These are phyloP conservation scores for Alauda arvensis DNA, from an alignment of 2,797 vertebrate species.

Conservation along the genomic window DNA sequence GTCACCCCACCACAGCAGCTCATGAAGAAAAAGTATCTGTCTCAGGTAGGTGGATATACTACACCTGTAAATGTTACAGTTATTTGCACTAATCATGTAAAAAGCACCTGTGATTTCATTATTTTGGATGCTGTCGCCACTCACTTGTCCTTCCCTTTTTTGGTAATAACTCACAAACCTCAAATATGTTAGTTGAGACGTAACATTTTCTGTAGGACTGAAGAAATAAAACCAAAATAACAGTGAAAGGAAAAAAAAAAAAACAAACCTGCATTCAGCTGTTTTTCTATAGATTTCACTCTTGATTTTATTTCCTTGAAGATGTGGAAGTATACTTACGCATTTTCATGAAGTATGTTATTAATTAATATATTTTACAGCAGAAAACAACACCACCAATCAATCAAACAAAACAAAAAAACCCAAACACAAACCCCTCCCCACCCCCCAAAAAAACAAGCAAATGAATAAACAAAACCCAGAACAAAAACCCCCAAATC, in stretches of 20 bases:
- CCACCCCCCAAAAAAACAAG: too few species aligned
- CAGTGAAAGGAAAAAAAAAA: not conserved
- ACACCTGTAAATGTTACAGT: not conserved
- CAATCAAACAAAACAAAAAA: accelerated
- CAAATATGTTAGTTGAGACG: not conserved
- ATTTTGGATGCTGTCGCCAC: not conserved
- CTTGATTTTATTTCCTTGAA: not conserved
- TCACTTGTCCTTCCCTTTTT: not conserved
- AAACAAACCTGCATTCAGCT: not conserved
- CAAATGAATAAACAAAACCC: too few species aligned
- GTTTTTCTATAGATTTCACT: not conserved
- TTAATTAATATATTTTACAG: not conserved
- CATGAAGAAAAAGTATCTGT: not conserved
- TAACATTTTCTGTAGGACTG: not conserved
- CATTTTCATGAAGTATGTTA: not conserved
- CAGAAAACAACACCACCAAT: not conserved
- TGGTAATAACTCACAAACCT: not conserved
- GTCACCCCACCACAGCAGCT: not conserved
- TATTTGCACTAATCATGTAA: not conserved
- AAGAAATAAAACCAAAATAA: not conserved
- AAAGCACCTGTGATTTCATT: not conserved
- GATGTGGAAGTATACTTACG: not conserved
- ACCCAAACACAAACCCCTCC: too few species aligned
- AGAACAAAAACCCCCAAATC: not conserved
- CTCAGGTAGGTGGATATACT: not conserved